Conservation (phyloP, 1,140 invertebrate species). For the Sitobion miscanthi region DNA sequence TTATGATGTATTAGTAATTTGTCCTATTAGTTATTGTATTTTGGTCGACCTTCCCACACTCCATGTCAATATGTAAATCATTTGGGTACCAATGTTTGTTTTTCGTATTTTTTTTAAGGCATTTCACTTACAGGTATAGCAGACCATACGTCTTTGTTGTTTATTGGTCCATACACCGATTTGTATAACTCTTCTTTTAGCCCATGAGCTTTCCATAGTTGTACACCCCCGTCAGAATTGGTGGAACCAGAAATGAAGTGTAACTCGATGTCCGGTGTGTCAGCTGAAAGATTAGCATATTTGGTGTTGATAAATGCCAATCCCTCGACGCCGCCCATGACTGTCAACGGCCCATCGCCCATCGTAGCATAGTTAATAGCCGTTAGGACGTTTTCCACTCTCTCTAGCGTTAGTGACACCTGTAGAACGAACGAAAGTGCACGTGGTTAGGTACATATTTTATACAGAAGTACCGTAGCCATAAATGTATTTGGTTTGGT, state of each 20-base stretch:
- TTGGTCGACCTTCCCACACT: too few species aligned
- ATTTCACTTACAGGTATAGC: conserved; percentile 74
- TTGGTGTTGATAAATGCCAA: conserved; percentile 90
- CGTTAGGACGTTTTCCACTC: conserved; percentile 77
- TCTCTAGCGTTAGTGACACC: conserved; percentile 62
- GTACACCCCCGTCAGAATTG: conserved; percentile 83
- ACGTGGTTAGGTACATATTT: neutral
- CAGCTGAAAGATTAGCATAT: conserved; percentile 79
- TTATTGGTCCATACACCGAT: conserved; percentile 75
- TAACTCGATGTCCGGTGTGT: conserved; percentile 91
- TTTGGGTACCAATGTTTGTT: neutral
- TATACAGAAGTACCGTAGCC: neutral
- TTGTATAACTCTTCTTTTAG: conserved; percentile 76
- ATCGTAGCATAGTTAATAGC: conserved; percentile 79
- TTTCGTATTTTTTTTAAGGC: neutral
- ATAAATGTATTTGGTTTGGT: too few species aligned
- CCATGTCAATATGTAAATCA: too few species aligned
- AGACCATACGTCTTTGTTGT: conserved; percentile 81
- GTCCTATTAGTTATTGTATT: too few species aligned
- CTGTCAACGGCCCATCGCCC: conserved; percentile 82
- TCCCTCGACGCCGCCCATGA: conserved; percentile 89
- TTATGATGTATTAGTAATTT: too few species aligned
- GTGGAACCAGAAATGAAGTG: conserved; percentile 91
- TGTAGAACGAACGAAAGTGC: neutral
- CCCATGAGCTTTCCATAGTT: conserved; percentile 82